Evolutionary conservation across 2,113 vertebrate species (phyloP).

Genomic region (Pionites leucogaster): DNA sequence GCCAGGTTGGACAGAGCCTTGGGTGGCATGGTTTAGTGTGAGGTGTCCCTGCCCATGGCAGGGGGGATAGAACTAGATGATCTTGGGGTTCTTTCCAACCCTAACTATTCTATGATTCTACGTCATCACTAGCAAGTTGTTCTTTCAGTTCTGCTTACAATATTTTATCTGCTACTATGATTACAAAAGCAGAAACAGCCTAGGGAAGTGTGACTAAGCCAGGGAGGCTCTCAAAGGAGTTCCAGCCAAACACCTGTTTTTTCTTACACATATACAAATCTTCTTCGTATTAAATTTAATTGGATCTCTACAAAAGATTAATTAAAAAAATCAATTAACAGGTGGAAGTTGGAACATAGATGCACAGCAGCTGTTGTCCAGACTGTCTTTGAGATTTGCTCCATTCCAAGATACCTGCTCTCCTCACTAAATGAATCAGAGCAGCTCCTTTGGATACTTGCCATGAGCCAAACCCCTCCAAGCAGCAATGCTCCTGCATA

Average conservation of each 20-base stretch:
- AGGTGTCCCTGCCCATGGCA: too few relatives aligned
- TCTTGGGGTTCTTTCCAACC: too few relatives aligned
- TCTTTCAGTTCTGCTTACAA: not conserved
- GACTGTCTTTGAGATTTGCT: not conserved
- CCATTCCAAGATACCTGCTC: not conserved
- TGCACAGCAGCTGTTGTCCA: not conserved
- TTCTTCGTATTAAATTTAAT: not conserved
- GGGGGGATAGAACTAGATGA: too few relatives aligned
- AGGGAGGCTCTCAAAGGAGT: not conserved
- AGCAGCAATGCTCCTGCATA: not conserved
- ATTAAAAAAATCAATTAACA: not conserved
- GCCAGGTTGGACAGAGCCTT: too few relatives aligned
- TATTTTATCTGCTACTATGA: not conserved
- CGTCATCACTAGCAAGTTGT: not conserved
- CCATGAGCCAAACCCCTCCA: accelerated
- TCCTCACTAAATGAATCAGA: not conserved
- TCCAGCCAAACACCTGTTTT: not conserved
- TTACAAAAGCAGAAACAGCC: not conserved
- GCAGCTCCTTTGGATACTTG: not conserved
- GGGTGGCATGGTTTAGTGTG: too few relatives aligned
- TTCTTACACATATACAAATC: not conserved
- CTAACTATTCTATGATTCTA: too few relatives aligned
- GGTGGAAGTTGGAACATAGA: not conserved
- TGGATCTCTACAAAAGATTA: not conserved
- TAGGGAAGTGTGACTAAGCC: not conserved